Evolutionary conservation across 2,888 invertebrate species (phyloP).

Genomic region (Nephrotoma flavescens): DNA sequence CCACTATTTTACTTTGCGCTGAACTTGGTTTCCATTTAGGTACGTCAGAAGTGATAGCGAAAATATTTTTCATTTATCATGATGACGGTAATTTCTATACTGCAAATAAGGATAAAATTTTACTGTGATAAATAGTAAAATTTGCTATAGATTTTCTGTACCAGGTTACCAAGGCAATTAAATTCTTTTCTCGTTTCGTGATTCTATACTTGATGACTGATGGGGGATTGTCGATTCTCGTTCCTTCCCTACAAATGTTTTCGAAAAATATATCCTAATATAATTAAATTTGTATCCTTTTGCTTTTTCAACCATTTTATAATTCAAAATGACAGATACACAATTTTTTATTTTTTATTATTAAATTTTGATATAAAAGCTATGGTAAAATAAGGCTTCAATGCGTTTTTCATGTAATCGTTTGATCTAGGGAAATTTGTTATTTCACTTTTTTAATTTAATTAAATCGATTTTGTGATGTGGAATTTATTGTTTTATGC

Average conservation of each 20-base stretch:
- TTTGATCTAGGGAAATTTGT: background rate
- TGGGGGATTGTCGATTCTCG: background rate
- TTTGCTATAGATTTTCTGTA: background rate
- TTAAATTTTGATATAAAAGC: background rate
- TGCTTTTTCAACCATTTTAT: conserved; percentile 2
- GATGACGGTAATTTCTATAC: no score
- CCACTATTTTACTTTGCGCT: no score
- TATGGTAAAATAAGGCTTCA: background rate
- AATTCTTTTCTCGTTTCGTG: background rate
- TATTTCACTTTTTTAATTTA: background rate
- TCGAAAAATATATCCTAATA: background rate
- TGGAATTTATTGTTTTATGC: background rate
- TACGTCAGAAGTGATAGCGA: no score
- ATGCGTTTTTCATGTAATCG: conserved; percentile 1
- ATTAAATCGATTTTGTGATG: background rate
- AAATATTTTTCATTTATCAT: no score
- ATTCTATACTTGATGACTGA: background rate
- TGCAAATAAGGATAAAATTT: background rate
- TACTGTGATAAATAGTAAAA: background rate
- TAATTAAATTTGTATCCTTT: conserved; percentile 10
- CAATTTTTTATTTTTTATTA: background rate
- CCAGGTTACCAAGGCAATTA: background rate
- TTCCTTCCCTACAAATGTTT: background rate
- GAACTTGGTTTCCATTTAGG: no score
- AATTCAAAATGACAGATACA: background rate